Evolutionary conservation across 2,797 vertebrate genomes (phyloP).

Genomic region (Pseudomugil gertrudae): DNA sequence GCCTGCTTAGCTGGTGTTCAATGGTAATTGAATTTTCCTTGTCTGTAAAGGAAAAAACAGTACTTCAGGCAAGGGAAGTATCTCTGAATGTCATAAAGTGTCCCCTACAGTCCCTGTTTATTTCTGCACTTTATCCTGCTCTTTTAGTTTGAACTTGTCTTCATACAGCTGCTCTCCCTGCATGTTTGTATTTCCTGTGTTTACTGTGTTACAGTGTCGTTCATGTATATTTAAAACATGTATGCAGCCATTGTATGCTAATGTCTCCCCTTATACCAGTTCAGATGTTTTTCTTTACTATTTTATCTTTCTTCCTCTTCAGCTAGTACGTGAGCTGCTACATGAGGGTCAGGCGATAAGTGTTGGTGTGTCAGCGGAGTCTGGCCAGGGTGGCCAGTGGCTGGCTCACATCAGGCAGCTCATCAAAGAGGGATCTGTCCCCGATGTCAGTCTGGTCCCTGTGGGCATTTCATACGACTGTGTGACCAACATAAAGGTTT

Average conservation of each 20-base stretch:
- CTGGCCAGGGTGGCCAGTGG: constrained; percentile 80
- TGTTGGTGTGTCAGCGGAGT: constrained; percentile 83
- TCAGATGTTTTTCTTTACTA: constrained; percentile 21
- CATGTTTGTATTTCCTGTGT: constrained; percentile 21
- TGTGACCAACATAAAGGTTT: constrained; percentile 57
- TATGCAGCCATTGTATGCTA: constrained; percentile 30
- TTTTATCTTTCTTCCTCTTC: constrained; percentile 10
- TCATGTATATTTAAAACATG: constrained; percentile 47
- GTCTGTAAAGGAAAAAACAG: constrained; percentile 58
- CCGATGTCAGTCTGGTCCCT: constrained; percentile 85
- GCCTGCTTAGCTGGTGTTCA: constrained; percentile 66
- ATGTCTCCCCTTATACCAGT: constrained; percentile 26
- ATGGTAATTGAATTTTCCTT: constrained; percentile 70
- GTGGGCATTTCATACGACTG: constrained; percentile 88
- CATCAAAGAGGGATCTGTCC: constrained; percentile 71
- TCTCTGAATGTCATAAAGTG: constrained; percentile 59
- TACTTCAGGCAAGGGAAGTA: constrained; percentile 55
- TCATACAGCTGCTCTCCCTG: constrained; percentile 10
- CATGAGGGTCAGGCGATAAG: constrained; percentile 83
- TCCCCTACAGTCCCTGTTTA: constrained; percentile 36
- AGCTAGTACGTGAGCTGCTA: constrained; percentile 88
- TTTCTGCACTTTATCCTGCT: constrained; percentile 45
- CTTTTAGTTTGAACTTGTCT: constrained; percentile 36
- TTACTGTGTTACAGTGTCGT: constrained; percentile 9
- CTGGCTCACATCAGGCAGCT: constrained; percentile 79